Evolutionary conservation across 2,113 vertebrate genomes (phyloP), one percentile per base, ranked within the genome.

Genomic region (Stomatorhinus ivindoensis): DNA sequence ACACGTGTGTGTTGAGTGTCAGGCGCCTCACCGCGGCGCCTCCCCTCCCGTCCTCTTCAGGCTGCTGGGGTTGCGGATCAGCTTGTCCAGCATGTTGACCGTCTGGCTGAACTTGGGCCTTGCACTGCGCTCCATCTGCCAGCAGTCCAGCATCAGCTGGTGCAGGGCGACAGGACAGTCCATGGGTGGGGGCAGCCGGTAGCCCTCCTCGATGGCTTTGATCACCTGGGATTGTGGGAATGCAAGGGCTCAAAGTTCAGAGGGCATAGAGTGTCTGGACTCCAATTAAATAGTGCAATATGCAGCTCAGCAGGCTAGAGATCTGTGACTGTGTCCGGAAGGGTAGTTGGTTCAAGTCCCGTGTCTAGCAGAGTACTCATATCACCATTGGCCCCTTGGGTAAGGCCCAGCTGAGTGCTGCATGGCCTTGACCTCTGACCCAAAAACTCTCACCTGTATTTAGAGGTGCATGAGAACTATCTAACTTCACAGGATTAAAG

Each of bases 31-130:
- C 98, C 97, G 97, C 91, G 96, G 92, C 89, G 94, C 94, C 91
- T 99, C 97, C 0, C 96, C 96, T 65, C 98, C 98, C 0, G 97
- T 99, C 94, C 97, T 97, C 96, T 99, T 99, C 93, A 99, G 95
- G 89, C 97, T 98, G 95, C 97, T 98, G 87, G 98, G 98, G 91
- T 99, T 99, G 88, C 98, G 97, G 94, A 99, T 99, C 91, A 99
- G 97, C 94, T 99, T 99, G 96, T 99, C 98, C 95, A 99, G 94
- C 97, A 99, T 99, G 97, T 98, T 99, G 95, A 99, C 98, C 1
- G 99, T 99, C 96, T 99, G 98, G 91, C 97, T 97, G 89, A 99
- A 99, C 91, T 98, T 99, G 39, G 98, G 98, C 90, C 98, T 96
- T 94, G 98, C 97, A 0, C 97, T 97, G 61, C 98, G 95, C 89